Evolutionary conservation across 37 sponge, comb jelly and placozoan species (phyloP).

Genomic region (Geodia barretti): DNA sequence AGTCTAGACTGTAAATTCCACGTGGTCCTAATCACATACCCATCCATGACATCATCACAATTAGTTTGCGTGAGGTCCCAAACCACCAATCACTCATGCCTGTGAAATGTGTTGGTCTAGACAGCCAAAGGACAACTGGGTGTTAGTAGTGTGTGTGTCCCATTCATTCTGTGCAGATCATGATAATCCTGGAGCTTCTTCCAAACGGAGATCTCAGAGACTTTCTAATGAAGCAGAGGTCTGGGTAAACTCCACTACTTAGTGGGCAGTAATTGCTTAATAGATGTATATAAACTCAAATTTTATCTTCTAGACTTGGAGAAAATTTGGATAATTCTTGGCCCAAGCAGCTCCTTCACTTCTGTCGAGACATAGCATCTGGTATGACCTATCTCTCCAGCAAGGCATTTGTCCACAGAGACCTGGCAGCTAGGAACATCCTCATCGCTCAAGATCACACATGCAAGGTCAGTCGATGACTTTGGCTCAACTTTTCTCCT

Average conservation of each 20-base stretch:
- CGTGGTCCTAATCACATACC: neutral
- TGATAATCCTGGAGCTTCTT: constrained; percentile 62
- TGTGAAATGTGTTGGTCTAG: too few relatives aligned
- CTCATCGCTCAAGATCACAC: neutral
- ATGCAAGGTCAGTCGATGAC: neutral
- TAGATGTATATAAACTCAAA: too few relatives aligned
- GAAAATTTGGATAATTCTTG: neutral
- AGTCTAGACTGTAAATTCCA: neutral
- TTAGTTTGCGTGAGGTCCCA: too few relatives aligned
- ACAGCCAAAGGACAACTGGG: too few relatives aligned
- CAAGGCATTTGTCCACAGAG: neutral
- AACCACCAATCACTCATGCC: too few relatives aligned
- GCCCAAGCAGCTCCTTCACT: neutral
- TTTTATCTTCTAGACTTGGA: neutral
- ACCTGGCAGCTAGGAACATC: neutral
- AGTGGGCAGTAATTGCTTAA: too few relatives aligned
- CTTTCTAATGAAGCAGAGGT: constrained; percentile 6
- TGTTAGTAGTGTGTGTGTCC: neutral
- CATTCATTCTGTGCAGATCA: constrained; percentile 17
- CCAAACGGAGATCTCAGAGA: constrained; percentile 39
- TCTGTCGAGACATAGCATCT: neutral
- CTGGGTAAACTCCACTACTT: too few relatives aligned
- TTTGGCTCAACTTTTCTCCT: neutral
- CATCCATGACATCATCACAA: too few relatives aligned
- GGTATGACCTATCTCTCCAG: neutral